Conservation (phyloP, 2,888 invertebrate genomes). For the Apamea crenata region DNA sequence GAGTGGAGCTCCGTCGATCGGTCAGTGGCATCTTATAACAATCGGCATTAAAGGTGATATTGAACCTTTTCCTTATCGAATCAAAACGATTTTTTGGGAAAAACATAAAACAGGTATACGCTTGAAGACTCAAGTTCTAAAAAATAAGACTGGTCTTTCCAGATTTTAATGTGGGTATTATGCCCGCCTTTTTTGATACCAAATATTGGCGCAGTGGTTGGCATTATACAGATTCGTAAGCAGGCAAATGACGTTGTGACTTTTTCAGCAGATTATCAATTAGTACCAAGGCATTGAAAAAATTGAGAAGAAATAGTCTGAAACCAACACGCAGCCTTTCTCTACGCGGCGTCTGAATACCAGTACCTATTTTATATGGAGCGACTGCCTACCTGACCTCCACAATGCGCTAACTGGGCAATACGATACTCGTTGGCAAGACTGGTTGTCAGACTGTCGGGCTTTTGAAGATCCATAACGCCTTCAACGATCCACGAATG, state of each 20-base stretch:
- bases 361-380: background rate
- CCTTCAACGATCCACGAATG: background rate
- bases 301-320: background rate
- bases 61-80: background rate
- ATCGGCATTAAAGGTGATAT: background rate
- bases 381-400: background rate
- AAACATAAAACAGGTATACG: background rate
- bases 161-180: background rate
- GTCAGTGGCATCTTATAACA: background rate
- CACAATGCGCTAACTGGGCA: background rate
- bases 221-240: background rate
- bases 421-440: background rate
- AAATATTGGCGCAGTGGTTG: background rate
- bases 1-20: too few species aligned
- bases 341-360: background rate
- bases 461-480: background rate
- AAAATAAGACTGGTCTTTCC: background rate
- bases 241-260: background rate
- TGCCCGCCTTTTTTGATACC: background rate
- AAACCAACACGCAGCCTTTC: background rate
- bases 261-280: background rate
- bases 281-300: background rate
- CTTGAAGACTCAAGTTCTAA: background rate
- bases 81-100: background rate
- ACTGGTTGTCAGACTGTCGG: background rate